Base-by-base conservation (phyloP, 2,113 vertebrate species). In the Peromyscus leucopus region DNA sequence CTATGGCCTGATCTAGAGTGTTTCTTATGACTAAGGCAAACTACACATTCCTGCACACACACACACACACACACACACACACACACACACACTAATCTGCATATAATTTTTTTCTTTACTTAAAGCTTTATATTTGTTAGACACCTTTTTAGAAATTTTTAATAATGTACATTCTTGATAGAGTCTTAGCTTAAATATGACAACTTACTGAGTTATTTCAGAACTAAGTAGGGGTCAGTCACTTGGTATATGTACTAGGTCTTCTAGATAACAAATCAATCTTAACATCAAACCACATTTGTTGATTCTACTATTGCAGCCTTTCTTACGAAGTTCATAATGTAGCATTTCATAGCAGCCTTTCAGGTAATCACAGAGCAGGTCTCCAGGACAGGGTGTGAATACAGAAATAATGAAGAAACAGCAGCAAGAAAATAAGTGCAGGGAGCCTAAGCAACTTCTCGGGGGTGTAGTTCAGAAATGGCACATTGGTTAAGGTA, bases 221-320 rank as follows among this genome's bases (percentile, higher is more conserved):
- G 8, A 95, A 69, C 1, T 63, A 79, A 48, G 16, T 74, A 63
- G n/a, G 48, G 3, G 39, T n/a, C 36, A 16, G 39, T n/a, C 36
- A 12, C 76, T 65, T 90, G 21, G 1, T 57, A 26, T 42, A 2
- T 87, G 2, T 10, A 80, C 42, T 42, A 63, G 63, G 28, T 87
- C 7, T 6, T 0, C 65, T 36, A 2, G 13, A 15, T 1, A 8
- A 76, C 39, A 84, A 48, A 36, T 85, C 1, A 46, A 12, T 39
- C 4, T 12, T 22, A 31, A 59, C 74, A 31, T 71, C 26, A 63
- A 13, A 21, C 55, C n/a, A 67, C 8, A 67, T 76, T 93, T 91
- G 63, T 0, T 76, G 59, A 57, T 76, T 91, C 96, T 85, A 51
- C 63, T 11, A 12, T 36, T 86, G 48, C 26, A 89, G 2, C 1